Base-by-base conservation (phyloP, 1,140 invertebrate genomes). In the Drosophila repleta region DNA sequence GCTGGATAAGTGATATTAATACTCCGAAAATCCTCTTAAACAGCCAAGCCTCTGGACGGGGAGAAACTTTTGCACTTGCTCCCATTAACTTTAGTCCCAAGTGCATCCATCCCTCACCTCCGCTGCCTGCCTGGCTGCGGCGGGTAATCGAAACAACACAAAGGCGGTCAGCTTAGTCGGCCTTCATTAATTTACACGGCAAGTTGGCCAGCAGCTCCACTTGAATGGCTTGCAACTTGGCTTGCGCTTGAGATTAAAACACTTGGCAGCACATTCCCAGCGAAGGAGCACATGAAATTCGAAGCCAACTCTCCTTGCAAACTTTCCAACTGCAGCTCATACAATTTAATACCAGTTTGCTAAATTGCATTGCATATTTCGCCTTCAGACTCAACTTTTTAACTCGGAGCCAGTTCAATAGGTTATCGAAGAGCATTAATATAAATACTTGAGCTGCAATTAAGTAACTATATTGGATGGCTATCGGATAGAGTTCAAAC, bases 1-100 rank as follows among this genome's bases (percentile, higher is more conserved):
- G 17, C 69, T 58, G 71, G 56, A 57, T 81, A 85, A 83, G 75
- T 76, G 75, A 84, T 83, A 83, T 83, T 84, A 83, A 83, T 83
- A 56, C 74, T 35, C 39, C 21, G 55, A 41, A 74, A 78, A 68
- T 74, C 46, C 67, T 48, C 55, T 60, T 43, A 57, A 41, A 18
- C 15, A 18, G 32, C n/a, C 1, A 17, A 5, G 24, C 20, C 58
- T 11, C 17, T 52, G 48, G 7, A 15, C 45, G 35, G 11, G 18
- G 24, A 10, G 29, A 46, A 48, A 35, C 45, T 49, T 8, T 17
- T 13, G 62, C 62, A 37, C 26, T 45, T 60, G 56, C 11, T 20
- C 41, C 56, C 67, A 83, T 60, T 58, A 51, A 62, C 63, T 76
- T 63, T 72, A 79, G 35, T 46, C 37, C 57, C 62, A 62, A 74